Conservation (phyloP, 2,797 vertebrate species). For the Urosaurus nigricauda region DNA sequence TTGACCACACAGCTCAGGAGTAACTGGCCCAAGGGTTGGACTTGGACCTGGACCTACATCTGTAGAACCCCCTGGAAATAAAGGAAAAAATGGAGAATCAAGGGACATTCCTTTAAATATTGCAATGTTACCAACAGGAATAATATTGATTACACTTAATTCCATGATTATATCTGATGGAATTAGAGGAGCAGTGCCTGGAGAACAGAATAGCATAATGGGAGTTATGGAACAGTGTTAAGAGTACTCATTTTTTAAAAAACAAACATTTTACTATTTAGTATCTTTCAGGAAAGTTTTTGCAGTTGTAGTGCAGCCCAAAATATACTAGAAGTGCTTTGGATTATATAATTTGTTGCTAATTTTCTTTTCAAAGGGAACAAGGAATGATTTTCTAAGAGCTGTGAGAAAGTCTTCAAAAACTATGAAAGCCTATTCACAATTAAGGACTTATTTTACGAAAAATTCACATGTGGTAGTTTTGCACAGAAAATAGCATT, state of each 20-base stretch:
- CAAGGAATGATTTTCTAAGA: too few relatives aligned
- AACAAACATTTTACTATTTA: too few relatives aligned
- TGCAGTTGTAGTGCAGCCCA: too few relatives aligned
- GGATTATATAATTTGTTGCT: too few relatives aligned
- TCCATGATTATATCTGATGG: neutral
- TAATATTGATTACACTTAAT: neutral
- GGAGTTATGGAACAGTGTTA: neutral
- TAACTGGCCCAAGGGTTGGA: slow-evolving; percentile 92
- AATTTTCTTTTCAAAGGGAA: too few relatives aligned
- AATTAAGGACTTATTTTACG: too few relatives aligned
- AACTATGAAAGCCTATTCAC: too few relatives aligned
- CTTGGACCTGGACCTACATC: slow-evolving; percentile 81
- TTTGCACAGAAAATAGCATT: too few relatives aligned
- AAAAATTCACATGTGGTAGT: too few relatives aligned
- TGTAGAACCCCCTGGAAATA: slow-evolving; percentile 80
- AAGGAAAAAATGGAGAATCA: slow-evolving; percentile 10
- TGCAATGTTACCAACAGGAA: neutral
- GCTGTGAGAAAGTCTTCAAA: too few relatives aligned
- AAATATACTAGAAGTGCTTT: too few relatives aligned
- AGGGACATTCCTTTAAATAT: neutral
- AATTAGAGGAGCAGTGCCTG: neutral
- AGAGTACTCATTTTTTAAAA: too few relatives aligned
- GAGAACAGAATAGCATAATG: neutral
- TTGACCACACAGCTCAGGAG: slow-evolving; percentile 91
- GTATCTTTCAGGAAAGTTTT: neutral